Evolutionary conservation across 2,888 invertebrate species (phyloP).

Genomic region (Hedychridium roseum): DNA sequence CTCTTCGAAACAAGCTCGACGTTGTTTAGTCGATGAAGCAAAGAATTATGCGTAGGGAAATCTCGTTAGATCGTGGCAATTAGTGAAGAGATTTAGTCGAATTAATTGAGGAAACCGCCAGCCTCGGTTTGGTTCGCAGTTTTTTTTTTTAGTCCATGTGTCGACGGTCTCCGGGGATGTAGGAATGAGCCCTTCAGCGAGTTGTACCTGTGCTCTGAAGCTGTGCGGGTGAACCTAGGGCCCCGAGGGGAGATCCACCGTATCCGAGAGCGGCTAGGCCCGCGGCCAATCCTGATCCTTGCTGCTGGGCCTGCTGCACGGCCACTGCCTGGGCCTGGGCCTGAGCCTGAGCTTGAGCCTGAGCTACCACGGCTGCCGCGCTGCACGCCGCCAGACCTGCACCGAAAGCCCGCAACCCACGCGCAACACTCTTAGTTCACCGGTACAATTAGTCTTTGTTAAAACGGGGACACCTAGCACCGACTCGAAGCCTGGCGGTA

Average conservation of each 20-base stretch:
- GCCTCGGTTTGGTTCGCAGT: too few species aligned
- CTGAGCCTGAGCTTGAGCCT: too few species aligned
- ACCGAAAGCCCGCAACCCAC: constrained; percentile 61
- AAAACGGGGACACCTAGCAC: constrained; percentile 41
- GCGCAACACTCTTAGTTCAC: constrained; percentile 48
- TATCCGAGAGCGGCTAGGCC: constrained; percentile 62
- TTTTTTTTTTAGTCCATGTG: too few species aligned
- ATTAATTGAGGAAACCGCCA: too few species aligned
- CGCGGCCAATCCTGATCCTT: constrained; percentile 61
- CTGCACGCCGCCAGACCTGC: constrained; percentile 72
- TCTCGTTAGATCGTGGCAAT: too few species aligned
- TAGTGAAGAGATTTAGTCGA: too few species aligned
- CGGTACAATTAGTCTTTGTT: constrained; percentile 34
- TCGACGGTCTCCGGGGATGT: too few species aligned
- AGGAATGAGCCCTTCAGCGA: too few species aligned
- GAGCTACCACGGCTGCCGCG: constrained; percentile 62
- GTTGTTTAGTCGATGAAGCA: too few species aligned
- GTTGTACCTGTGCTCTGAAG: constrained; percentile 62
- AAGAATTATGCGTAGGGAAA: too few species aligned
- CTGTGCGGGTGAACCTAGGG: constrained; percentile 62
- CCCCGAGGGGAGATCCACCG: constrained; percentile 61
- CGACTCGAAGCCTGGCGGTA: constrained; percentile 27
- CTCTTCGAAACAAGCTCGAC: too few species aligned
- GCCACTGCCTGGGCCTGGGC: constrained; percentile 62
- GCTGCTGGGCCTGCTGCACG: constrained; percentile 62